A percentile compares a stretch with the other conserved stretches of the same genome.
These are phyloP conservation scores for Hirtodrosophila confusa DNA, from an alignment of 2,888 invertebrate species.

Conservation along the genomic window DNA sequence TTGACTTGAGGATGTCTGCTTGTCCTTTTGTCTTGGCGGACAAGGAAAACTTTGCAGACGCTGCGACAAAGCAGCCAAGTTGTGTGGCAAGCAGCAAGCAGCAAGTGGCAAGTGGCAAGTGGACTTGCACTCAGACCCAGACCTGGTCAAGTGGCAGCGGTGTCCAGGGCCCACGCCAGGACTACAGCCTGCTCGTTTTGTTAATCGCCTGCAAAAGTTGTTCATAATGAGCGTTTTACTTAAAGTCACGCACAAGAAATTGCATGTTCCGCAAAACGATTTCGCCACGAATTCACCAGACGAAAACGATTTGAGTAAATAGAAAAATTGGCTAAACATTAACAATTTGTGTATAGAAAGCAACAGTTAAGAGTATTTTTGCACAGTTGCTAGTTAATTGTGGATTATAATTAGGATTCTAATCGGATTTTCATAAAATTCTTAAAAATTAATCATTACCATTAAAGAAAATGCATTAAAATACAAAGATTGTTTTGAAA, in stretches of 20 bases:
- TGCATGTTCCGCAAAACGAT: slow-evolving; percentile 4
- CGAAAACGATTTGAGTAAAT: too few species aligned
- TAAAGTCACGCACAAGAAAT: slow-evolving; percentile 42
- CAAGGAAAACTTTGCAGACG: slow-evolving; percentile 77
- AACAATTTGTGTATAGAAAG: too few species aligned
- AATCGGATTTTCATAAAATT: too few species aligned
- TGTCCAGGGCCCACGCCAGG: slow-evolving; percentile 10
- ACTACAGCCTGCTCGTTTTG: background rate
- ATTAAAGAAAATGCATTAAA: too few species aligned
- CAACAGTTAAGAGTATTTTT: too few species aligned
- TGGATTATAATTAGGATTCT: too few species aligned
- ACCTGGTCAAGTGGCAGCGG: slow-evolving; percentile 47
- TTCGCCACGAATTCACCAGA: slow-evolving; percentile 3
- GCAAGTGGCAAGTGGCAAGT: background rate
- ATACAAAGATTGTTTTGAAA: too few species aligned
- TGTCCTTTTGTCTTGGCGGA: slow-evolving; percentile 23
- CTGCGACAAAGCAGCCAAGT: slow-evolving; percentile 66
- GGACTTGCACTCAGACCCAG: slow-evolving; percentile 7
- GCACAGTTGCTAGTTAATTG: too few species aligned
- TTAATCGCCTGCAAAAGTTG: slow-evolving; percentile 64
- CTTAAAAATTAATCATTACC: too few species aligned
- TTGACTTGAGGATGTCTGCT: too few species aligned
- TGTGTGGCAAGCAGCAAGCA: slow-evolving; percentile 37
- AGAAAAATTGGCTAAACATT: too few species aligned
- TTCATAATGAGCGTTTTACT: slow-evolving; percentile 64